Evolutionary conservation across 2,888 invertebrate species (phyloP), one percentile per base, ranked within the genome.

Genomic region (Drosophila robusta): DNA sequence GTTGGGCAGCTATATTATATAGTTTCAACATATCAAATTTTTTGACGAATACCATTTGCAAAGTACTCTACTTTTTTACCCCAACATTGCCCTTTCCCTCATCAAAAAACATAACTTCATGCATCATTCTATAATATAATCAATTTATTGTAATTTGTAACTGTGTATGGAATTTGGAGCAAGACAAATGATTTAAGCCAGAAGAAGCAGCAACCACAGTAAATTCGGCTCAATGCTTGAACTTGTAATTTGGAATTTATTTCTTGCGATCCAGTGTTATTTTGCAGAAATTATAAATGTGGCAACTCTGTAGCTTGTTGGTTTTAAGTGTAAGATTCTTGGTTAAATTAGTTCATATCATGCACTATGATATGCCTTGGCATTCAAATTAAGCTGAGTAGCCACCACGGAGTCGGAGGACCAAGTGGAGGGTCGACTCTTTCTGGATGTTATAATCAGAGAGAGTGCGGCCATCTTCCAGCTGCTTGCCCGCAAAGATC

Each of bases 381-480:
- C 51, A 44, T 32, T 56, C 46, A 50, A 26, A 78, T 78, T 71
- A 90, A 83, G 51, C 82, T 78, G 63, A 70, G 83, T 72, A 96
- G 36, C 97, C 98, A 93, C 98, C 98, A 73, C 97, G 94, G 54
- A 98, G 22, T 84, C 98, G 94, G 68, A 97, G 93, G 80, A 97
- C 97, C 90, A 97, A 93, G 91, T 97, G 97, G n/a, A 97, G 94
- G 0, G 97, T 97, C 0, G 97, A 97, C 92, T 97, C 97, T 92
- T 98, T 97, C 92, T 98, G 97, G 90, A 98, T 97, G 92, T 97
- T 98, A 93, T 98, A 98, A 90, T 98, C 98, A 0, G 96, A 96
- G 16, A 98, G 93, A 0, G 97, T 98, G 55, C 97, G 95, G 0
- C 97, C 98, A 94, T 98, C 98, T 92, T 98, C 98, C 86, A 98